Base-by-base conservation (phyloP, 2,888 invertebrate species). In the Eupithecia tripunctaria region DNA sequence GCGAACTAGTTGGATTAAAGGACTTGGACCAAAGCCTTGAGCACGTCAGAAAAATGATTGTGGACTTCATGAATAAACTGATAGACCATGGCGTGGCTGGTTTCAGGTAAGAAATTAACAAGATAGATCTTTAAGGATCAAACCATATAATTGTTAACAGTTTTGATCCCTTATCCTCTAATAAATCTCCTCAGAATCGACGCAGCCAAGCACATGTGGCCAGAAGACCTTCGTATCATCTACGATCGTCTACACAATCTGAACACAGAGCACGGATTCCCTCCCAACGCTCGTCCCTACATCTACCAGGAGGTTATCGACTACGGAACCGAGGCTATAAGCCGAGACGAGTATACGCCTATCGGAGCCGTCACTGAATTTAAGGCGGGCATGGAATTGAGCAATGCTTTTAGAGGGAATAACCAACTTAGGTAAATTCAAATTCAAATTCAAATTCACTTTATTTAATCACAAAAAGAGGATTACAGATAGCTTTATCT, bases 131-230 rank as follows among this genome's bases (percentile, higher is more conserved):
- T 18, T 15, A 18, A 1, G 1, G 3, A 14, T 14, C 15, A 59
- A 14, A 60, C 27, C 15, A 59, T 6, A 59, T 59, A 27, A 27
- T 6, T 60, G 27, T 15, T 2, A 21, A 0, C 51, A 2, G 7
- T 47, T n/a, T 1, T 47, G 47, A 51, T 21, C 10, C 36, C 21
- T n/a, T 2, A 10, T 51, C 51, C 8, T 47, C 51, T 51, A 2
- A 18, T 63, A 12, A 29, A 12, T 64, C 8, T 38, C 21, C 25
- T 8, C 75, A 96, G 97, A 78, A 95, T 97, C 47, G 97, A 97
- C 84, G 97, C 97, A 51, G 97, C 97, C 0, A 97, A 97, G 82
- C 97, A 97, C 87, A 97, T 97, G 96, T 96, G 96, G 95, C 97
- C 98, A 0, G 86, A 89, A 63, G 97, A 98, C 85, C 89, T 98